Evolutionary conservation across 2,888 invertebrate genomes (phyloP), one percentile per base, ranked within the genome.

Genomic region (Melinopterus prodromus): DNA sequence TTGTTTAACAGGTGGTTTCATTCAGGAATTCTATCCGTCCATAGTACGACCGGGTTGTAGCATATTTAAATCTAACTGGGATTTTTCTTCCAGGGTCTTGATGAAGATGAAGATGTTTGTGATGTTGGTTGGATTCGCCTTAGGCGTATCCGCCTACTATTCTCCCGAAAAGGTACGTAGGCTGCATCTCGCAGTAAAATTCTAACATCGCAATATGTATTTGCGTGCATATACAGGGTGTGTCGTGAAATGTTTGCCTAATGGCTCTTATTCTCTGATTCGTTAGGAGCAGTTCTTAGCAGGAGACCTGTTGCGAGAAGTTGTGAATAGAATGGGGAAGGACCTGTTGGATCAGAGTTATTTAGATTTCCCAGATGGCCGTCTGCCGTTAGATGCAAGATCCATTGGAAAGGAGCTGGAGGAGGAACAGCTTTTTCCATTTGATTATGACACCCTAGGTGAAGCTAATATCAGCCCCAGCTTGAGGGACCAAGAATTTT

Each of bases 401-500:
- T 86, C 87, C 6, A 80, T 88, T 77, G 84, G 80, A 26, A 84
- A 84, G 75, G 84, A 83, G 79, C 76, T 84, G 71, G 92, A 93
- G 85, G 74, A 74, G 37, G 92, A 92, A 87, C 81, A 86, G 77
- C 84, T 88, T 80, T 89, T 90, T 83, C 91, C 90, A 0, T 88
- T 93, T 83, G 95, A 96, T 87, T 96, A 95, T 87, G 95, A 95
- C 82, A 92, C 93, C 16, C 35, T 74, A 5, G 88, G 95, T 26
- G 79, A 80, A 70, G 77, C 77, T 53, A 94, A 93, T 88, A 92
- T 94, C 15, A 94, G 93, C 89, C 96, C 96, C 5, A 95, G 95
- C 84, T 91, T 96, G 81, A 92, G 98, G 36, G 97, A 97, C 89
- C 96, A 96, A 86, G 97, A 98, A 87, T 97, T 95, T 87, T 87